Conservation (phyloP, 2,888 invertebrate species). For the Harpagoxenus sublaevis region DNA sequence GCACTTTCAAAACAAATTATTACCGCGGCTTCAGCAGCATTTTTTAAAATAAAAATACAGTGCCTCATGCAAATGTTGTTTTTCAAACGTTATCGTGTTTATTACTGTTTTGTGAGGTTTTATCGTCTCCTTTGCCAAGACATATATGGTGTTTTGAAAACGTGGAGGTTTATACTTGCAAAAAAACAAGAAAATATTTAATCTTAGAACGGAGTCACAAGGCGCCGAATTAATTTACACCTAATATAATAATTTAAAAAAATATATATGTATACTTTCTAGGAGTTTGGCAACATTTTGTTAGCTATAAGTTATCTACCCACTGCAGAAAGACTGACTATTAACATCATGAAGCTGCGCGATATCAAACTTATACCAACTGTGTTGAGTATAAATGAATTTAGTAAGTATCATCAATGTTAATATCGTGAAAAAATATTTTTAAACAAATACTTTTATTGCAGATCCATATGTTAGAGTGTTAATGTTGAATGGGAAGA, state of each 20-base stretch:
- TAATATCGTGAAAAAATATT: neutral
- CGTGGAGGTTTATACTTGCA: too few species aligned
- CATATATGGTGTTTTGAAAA: too few species aligned
- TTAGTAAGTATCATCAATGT: constrained; percentile 82
- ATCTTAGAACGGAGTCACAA: too few species aligned
- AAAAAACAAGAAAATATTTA: too few species aligned
- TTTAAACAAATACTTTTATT: constrained; percentile 26
- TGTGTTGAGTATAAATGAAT: constrained; percentile 80
- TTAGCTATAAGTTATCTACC: constrained; percentile 87
- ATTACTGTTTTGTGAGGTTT: too few species aligned
- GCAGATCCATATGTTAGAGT: constrained; percentile 86
- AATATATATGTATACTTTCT: constrained; percentile 58
- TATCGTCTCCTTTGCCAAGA: too few species aligned
- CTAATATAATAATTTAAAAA: neutral
- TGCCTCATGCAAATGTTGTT: too few species aligned
- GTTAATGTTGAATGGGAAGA: constrained; percentile 85
- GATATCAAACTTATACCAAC: constrained; percentile 83
- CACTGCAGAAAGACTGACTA: constrained; percentile 86
- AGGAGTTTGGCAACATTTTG: constrained; percentile 86
- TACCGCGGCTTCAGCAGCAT: too few species aligned
- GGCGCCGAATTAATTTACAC: too few species aligned
- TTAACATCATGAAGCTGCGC: constrained; percentile 86
- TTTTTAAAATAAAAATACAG: too few species aligned
- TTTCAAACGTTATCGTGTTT: too few species aligned
- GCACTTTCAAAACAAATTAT: too few species aligned